Conservation (phyloP, 2,888 invertebrate genomes). For the Boloria selene region DNA sequence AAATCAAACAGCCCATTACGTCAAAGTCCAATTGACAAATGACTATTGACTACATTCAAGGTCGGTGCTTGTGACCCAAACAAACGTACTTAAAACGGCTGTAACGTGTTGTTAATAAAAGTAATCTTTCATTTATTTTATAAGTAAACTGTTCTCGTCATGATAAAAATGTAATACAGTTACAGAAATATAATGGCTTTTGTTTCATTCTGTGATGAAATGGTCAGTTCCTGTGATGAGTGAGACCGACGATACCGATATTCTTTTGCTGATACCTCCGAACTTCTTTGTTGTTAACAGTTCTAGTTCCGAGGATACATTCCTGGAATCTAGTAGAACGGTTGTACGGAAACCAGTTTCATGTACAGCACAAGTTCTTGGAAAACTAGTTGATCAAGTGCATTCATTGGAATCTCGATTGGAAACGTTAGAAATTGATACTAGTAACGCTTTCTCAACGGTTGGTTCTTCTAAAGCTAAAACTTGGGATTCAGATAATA, state of each 20-base stretch:
- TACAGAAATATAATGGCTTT: conserved; percentile 58
- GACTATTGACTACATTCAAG: too few relatives aligned
- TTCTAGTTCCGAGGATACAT: conserved; percentile 80
- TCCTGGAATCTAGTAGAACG: conserved; percentile 71
- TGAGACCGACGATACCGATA: conserved; percentile 90
- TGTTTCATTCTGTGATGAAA: conserved; percentile 41
- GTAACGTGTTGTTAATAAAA: too few relatives aligned
- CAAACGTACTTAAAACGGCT: too few relatives aligned
- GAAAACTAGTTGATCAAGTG: conserved; percentile 84
- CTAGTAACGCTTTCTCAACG: conserved; percentile 57
- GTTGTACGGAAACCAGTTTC: conserved; percentile 72
- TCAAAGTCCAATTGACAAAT: too few relatives aligned
- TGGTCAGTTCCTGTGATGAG: conserved; percentile 67
- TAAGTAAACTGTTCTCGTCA: too few relatives aligned
- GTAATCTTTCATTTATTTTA: neutral
- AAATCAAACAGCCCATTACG: too few relatives aligned
- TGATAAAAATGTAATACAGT: neutral
- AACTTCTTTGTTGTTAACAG: conserved; percentile 86
- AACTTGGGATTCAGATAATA: conserved; percentile 59
- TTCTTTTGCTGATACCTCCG: conserved; percentile 89
- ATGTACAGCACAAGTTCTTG: conserved; percentile 75
- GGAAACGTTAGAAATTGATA: conserved; percentile 66
- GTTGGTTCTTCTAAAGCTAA: conserved; percentile 49
- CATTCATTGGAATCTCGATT: conserved; percentile 83
- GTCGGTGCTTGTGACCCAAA: too few relatives aligned